Conservation (phyloP, 2,888 invertebrate species). For the Meteorus colon region DNA sequence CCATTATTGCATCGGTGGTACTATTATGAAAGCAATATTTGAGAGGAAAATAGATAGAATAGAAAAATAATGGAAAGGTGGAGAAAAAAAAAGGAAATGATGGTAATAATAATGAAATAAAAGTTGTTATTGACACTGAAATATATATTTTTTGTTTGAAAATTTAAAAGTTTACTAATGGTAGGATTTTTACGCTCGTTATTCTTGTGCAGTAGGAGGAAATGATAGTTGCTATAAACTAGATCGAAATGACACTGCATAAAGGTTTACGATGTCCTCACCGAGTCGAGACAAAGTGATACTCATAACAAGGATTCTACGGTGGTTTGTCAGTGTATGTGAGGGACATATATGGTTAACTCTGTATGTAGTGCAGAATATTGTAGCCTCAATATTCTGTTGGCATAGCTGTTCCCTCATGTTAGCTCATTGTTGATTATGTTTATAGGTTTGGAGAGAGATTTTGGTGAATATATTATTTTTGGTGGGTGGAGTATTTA, state of each 20-base stretch:
- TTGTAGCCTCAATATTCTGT: not conserved
- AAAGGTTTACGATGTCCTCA: slow-evolving; percentile 58
- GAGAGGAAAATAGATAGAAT: not conserved
- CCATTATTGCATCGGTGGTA: not conserved
- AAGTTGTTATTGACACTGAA: not conserved
- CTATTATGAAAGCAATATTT: not conserved
- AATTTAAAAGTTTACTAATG: slow-evolving; percentile 2
- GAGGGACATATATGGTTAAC: not conserved
- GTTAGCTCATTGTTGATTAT: not conserved
- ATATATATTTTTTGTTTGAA: not conserved
- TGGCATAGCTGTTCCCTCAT: not conserved
- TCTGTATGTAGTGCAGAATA: not conserved
- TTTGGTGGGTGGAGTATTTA: not conserved
- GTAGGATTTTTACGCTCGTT: slow-evolving; percentile 2
- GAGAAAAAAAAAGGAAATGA: not conserved
- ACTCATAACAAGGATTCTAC: slow-evolving; percentile 57
- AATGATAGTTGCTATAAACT: slow-evolving; percentile 20
- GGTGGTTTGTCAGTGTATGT: not conserved
- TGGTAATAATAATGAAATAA: not conserved
- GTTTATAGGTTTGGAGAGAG: not conserved
- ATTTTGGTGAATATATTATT: not conserved
- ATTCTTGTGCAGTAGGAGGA: slow-evolving; percentile 3
- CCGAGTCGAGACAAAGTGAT: slow-evolving; percentile 46
- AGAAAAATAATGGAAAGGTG: not conserved
- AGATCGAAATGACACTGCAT: slow-evolving; percentile 14